Evolutionary conservation across 2,797 vertebrate genomes (phyloP), one percentile per base, ranked within the genome.

Genomic region (Arctocebus calabarensis): DNA sequence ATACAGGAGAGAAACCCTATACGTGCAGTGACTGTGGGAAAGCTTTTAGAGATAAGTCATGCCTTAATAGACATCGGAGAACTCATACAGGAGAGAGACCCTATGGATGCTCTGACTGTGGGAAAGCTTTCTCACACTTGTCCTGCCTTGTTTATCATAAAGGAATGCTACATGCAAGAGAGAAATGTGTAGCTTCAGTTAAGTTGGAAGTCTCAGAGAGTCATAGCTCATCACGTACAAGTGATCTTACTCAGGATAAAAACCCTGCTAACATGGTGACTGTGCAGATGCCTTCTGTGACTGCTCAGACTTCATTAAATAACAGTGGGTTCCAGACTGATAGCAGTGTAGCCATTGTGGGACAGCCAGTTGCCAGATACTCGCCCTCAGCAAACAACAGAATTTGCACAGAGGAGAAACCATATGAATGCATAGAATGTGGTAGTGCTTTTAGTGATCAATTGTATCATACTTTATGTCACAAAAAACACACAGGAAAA

Each of bases 111-210:
- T 52, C 70, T 7, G 93, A 96, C 12, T 96, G 96, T 45, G 96
- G 97, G 20, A 97, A 97, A 81, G 43, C 92, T 55, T 97, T 97
- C 74, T 94, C 94, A 81, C 90, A 97, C 79, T 88, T 95, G 75
- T 97, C 96, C 25, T 96, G 95, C 74, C 97, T 97, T 37, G 89
- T 96, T 59, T 95, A 95, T 64, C 97, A 97, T 66, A 97, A 97
- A 57, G 93, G 97, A 90, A 97, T 97, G 91, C 74, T 97, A 7
- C 97, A 97, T 64, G 55, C 95, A 19, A 94, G 96, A 91, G 95
- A 95, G 79, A 97, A 94, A 78, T 7, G 11, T 29, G 64, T 57
- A 7, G 4, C 23, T 82, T 89, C 70, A 29, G 87, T 85, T 25
- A 73, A 70, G 13, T 34, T 96, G 84, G 94, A 86, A 84, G 94